Evolutionary conservation across 2,888 invertebrate species (phyloP).

Genomic region (Brachypalpus laphriformis): DNA sequence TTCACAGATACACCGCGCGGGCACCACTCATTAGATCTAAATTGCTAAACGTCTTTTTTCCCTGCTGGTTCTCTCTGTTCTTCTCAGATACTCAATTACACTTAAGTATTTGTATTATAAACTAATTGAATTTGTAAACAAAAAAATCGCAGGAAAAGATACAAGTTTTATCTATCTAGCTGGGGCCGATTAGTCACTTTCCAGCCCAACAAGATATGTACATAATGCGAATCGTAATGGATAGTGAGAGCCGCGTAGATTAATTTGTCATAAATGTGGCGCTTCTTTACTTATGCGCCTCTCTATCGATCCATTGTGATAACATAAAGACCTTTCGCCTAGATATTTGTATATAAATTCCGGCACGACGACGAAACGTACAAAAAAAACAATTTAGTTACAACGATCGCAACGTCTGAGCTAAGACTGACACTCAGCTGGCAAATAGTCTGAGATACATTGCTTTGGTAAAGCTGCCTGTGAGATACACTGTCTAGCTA

Average conservation of each 20-base stretch:
- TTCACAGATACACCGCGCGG: conserved; percentile 25
- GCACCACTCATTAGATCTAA: conserved; percentile 36
- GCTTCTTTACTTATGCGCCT: neutral
- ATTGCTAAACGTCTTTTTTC: conserved; percentile 23
- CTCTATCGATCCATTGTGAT: neutral
- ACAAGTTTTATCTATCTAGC: conserved; percentile 13
- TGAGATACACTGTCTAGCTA: neutral
- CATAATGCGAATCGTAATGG: neutral
- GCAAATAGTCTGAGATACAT: conserved; percentile 39
- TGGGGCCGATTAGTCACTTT: conserved; percentile 39
- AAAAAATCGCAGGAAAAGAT: conserved; percentile 20
- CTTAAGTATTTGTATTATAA: conserved; percentile 42
- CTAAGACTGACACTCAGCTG: conserved; percentile 54
- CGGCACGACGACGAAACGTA: neutral
- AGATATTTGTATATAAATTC: neutral
- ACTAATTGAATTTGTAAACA: conserved; percentile 60
- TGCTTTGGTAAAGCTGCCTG: neutral
- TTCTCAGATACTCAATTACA: conserved; percentile 40
- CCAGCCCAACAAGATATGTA: neutral
- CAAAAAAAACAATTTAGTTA: conserved; percentile 1
- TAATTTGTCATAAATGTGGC: neutral
- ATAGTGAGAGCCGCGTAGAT: neutral
- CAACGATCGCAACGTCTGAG: conserved; percentile 48
- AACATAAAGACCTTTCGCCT: neutral
- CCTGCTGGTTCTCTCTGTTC: neutral